A percentile compares a stretch with the other conserved stretches of the same genome.
Conservation (phyloP, 2,797 vertebrate genomes). For the Pogoniulus pusillus region DNA sequence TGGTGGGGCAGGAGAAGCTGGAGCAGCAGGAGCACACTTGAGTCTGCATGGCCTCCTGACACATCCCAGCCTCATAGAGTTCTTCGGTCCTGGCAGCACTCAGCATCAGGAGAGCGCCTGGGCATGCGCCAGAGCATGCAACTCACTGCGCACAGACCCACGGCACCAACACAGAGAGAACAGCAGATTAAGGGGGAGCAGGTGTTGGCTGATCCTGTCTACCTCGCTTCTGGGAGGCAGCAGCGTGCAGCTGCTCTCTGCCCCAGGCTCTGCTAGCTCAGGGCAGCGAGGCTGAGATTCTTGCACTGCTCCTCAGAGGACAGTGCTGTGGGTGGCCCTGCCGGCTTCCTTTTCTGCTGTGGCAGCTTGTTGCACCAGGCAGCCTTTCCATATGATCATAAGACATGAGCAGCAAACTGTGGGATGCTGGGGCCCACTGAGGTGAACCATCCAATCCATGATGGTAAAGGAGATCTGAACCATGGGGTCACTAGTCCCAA, state of each 20-base stretch:
- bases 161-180: slow-evolving; percentile 46
- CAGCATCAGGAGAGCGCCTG: neutral
- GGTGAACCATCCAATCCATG: neutral
- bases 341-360: neutral
- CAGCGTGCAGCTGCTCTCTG: slow-evolving; percentile 1
- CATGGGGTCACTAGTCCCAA: neutral
- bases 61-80: neutral
- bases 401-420: neutral
- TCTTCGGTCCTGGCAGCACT: neutral
- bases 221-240: slow-evolving; percentile 32
- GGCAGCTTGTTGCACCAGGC: neutral
- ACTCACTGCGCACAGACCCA: neutral
- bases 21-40: neutral
- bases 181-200: slow-evolving; percentile 54
- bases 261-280: neutral
- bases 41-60: neutral
- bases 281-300: neutral
- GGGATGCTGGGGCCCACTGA: neutral
- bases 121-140: slow-evolving; percentile 17
- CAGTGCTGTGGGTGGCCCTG: neutral
- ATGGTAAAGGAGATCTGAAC: neutral
- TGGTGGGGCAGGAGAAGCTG: neutral
- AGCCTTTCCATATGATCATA: neutral
- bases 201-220: slow-evolving; percentile 52
- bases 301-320: neutral